Evolutionary conservation across 1,140 invertebrate species (phyloP).

Genomic region (Onthophagus taurus): DNA sequence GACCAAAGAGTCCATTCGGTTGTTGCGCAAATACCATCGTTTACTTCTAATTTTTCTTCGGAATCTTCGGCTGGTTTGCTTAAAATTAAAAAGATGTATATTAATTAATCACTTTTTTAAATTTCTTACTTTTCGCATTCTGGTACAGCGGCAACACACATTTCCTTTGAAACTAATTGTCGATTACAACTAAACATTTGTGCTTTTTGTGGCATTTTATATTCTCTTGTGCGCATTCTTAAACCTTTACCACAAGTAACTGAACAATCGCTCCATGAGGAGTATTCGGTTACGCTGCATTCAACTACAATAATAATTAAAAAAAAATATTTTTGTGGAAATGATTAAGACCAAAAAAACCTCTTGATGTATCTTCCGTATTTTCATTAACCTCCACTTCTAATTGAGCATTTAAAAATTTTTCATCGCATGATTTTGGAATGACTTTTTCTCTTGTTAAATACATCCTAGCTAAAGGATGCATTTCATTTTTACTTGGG

Average conservation of each 20-base stretch:
- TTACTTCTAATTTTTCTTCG: slow-evolving; percentile 26
- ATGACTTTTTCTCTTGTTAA: slow-evolving; percentile 63
- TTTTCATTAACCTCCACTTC: slow-evolving; percentile 68
- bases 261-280: slow-evolving; percentile 69
- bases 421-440: slow-evolving; percentile 60
- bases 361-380: slow-evolving; percentile 57
- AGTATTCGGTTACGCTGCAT: slow-evolving; percentile 66
- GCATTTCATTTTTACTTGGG: slow-evolving; percentile 58
- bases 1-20: slow-evolving; percentile 72
- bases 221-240: slow-evolving; percentile 66
- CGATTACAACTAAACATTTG: slow-evolving; percentile 66
- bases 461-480: slow-evolving; percentile 69
- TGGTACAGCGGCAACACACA: slow-evolving; percentile 65
- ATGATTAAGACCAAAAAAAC: slow-evolving; percentile 55
- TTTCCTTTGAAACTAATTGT: slow-evolving; percentile 76
- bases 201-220: slow-evolving; percentile 68
- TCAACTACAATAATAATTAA: slow-evolving; percentile 53
- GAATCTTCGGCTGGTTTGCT: slow-evolving; percentile 17
- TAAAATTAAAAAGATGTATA: not conserved
- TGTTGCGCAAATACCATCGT: slow-evolving; percentile 55
- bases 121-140: slow-evolving; percentile 47
- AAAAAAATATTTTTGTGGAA: not conserved
- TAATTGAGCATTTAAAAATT: slow-evolving; percentile 48
- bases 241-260: slow-evolving; percentile 83
- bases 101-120: not conserved